Base-by-base conservation (phyloP, 2,888 invertebrate species). In the Ornithoptera alexandrae region DNA sequence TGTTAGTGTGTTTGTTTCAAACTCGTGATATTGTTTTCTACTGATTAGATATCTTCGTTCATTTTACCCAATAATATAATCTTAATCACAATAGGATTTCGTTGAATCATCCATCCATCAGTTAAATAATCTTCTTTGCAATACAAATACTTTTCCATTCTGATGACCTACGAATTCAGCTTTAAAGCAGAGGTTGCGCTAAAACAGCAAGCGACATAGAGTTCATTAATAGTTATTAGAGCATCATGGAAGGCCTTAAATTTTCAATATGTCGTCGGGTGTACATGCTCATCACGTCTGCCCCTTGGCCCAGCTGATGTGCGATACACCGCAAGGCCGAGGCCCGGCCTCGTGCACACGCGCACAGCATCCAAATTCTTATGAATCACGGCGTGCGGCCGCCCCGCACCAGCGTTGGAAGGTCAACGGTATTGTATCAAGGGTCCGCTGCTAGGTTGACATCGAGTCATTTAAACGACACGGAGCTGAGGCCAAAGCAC, bases 281-380 rank as follows among this genome's bases (percentile, higher is more conserved):
- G 30, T 36, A 64, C 36, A 78, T 77, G 73, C 78, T 53, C 68
- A 70, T 74, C 79, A 79, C 79, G 79, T 77, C 30, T 53, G 69
- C 72, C 77, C 78, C 79, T 79, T 79, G 79, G 79, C 78, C 80
- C 76, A 76, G 76, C 77, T 77, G 77, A 77, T 75, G 72, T 65
- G 57, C 71, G 79, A 78, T 78, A 79, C 71, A 64, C 75, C 79
- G 78, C 87, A 87, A 90, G 91, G 90, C 83, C 86, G 79, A 72
- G 74, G 74, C 71, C 79, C 80, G 84, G 81, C 90, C 90, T 89
- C 87, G 88, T 80, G 46, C 79, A 46, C 75, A 87, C 88, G 87
- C 87, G 77, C 73, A 76, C 71, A 78, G 89, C 88, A 89, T 89
- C 89, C 87, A 84, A 89, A 89, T 84, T 81, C 73, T 79, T 77